Conservation (phyloP, 2,888 invertebrate species). For the Camponotus fellah region DNA sequence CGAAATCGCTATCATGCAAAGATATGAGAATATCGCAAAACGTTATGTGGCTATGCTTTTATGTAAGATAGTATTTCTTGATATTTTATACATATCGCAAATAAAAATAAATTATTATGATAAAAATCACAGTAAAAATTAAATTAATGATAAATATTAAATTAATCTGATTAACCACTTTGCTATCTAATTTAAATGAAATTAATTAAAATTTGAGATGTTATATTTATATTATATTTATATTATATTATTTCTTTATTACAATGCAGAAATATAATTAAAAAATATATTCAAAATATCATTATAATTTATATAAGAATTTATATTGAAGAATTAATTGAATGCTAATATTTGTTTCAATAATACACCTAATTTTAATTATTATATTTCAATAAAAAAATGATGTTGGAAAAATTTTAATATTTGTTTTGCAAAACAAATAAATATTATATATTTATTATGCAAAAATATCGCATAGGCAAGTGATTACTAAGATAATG, state of each 20-base stretch:
- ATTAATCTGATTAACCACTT: neutral
- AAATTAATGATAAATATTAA: no score
- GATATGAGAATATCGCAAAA: neutral
- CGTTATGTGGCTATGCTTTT: neutral
- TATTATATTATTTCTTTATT: no score
- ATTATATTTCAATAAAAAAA: neutral
- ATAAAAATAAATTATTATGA: neutral
- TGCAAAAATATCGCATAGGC: neutral
- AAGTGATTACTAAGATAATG: neutral
- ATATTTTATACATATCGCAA: neutral
- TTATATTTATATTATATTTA: neutral
- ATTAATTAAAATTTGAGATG: no score
- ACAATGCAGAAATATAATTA: no score
- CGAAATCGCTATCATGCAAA: slow-evolving; percentile 1
- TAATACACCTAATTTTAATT: neutral
- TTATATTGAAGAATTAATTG: no score
- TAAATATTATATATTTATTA: neutral
- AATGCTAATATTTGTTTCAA: no score
- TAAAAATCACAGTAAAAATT: neutral
- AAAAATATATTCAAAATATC: no score
- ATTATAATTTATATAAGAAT: no score
- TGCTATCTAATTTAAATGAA: neutral
- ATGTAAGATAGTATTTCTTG: neutral
- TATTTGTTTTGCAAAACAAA: no score
- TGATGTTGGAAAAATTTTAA: no score